Evolutionary conservation across 2,113 vertebrate species (phyloP), one percentile per base, ranked within the genome.

Genomic region (Marmota flaviventris): DNA sequence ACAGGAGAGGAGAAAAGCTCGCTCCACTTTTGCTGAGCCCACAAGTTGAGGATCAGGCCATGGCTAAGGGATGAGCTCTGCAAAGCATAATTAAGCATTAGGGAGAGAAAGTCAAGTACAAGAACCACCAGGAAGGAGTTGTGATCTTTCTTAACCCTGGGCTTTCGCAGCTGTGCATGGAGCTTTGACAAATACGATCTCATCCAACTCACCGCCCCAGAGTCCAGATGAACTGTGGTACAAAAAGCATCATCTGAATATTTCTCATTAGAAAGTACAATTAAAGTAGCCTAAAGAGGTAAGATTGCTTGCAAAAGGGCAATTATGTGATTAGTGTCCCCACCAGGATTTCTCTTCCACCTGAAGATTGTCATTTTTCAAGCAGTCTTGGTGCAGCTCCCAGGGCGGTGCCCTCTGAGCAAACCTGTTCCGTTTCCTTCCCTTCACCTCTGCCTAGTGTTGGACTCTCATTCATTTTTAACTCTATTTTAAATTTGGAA

Each of bases 1-100:
- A 37, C 11, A 72, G 85, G 87, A 81, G 61, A 81, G n/a, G 34
- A 75, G 48, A 93, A 58, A 81, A 42, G 45, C 73, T 92, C 75
- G 51, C 81, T 95, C 39, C 20, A 27, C 81, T 88, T 95, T 85
- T 96, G 96, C 95, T 97, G 97, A 96, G 37, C 39, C 69, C 51
- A 63, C 20, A 89, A 51, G 20, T 77, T 92, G 87, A 92, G 67
- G 61, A 63, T 85, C 87, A 70, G 58, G 82, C 58, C 61, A 42
- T 22, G 85, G 75, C 58, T 67, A 63, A 39, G 3, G 85, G 83
- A 92, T 85, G 45, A 77, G 82, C 82, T 93, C 65, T 65, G 34
- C 25, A 58, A 58, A 69, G 91, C 9, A 87, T 45, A 51, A 11
- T 27, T 34, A 79, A 90, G 37, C 83, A 39, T 14, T 34, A 72